Evolutionary conservation across 2,888 invertebrate genomes (phyloP).

Genomic region (Leptothorax acervorum): DNA sequence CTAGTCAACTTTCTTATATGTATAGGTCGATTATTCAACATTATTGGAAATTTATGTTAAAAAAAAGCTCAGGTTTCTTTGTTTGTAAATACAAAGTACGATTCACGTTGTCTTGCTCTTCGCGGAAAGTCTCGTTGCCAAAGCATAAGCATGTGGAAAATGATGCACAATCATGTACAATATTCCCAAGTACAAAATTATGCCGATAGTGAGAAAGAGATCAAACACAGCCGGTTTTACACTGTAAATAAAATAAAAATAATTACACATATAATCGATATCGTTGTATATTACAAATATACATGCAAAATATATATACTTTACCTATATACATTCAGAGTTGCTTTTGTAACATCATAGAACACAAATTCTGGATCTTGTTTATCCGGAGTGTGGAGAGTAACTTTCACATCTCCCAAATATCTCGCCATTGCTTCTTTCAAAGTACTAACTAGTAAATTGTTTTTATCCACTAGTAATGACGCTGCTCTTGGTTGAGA

Average conservation of each 20-base stretch:
- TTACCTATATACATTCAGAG: constrained; percentile 95
- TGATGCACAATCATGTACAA: constrained; percentile 93
- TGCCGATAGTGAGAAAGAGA: constrained; percentile 95
- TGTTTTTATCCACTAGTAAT: constrained; percentile 89
- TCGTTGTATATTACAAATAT: not conserved
- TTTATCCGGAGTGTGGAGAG: constrained; percentile 91
- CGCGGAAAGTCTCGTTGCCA: constrained; percentile 85
- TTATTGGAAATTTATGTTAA: not conserved
- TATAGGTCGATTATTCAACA: constrained; percentile 18
- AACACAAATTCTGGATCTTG: constrained; percentile 97
- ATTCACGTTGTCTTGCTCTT: constrained; percentile 81
- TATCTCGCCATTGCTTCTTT: constrained; percentile 92
- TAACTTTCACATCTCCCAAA: constrained; percentile 91
- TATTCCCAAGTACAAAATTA: constrained; percentile 93
- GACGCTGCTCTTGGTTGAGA: constrained; percentile 92
- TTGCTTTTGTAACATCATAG: constrained; percentile 93
- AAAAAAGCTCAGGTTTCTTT: not conserved
- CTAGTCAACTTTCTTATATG: constrained; percentile 27
- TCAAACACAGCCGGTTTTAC: constrained; percentile 99
- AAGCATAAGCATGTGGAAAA: constrained; percentile 89
- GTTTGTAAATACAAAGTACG: constrained; percentile 17
- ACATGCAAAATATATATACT: not conserved
- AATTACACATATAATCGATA: not conserved
- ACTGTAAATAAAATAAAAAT: constrained; percentile 87
- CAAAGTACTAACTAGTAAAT: constrained; percentile 89